Percentiles rank a stretch among this genome's conserved stretches.
These are phyloP conservation scores for Virgularia gustaviana DNA, from an alignment of 92 coral and sea anemone genomes.

Conservation along the genomic window DNA sequence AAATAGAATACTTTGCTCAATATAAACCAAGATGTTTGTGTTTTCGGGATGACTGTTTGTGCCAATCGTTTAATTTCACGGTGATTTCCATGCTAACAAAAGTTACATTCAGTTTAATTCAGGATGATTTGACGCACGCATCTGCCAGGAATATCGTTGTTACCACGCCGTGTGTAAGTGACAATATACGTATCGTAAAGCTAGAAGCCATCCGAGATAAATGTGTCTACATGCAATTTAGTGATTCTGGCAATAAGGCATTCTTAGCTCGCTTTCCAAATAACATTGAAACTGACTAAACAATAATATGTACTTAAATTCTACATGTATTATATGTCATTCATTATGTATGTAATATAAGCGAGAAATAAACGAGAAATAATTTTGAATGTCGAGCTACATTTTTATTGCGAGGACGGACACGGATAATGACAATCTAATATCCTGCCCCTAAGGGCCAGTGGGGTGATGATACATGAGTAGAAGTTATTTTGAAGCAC, in stretches of 20 bases:
- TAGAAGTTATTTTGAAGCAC: too few relatives aligned
- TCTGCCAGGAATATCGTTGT: constrained; percentile 4
- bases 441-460: too few relatives aligned
- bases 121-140: constrained; percentile 18
- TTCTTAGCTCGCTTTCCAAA: constrained; percentile 43
- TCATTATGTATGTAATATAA: too few relatives aligned
- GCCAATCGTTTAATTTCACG: constrained; percentile 33
- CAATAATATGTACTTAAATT: not conserved
- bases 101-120: constrained; percentile 21
- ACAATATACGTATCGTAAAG: constrained; percentile 1
- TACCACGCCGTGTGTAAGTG: not conserved
- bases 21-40: constrained; percentile 18
- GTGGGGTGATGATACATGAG: too few relatives aligned
- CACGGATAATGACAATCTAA: too few relatives aligned
- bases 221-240: constrained; percentile 45
- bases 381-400: too few relatives aligned
- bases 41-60: constrained; percentile 28
- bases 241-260: constrained; percentile 23
- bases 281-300: constrained; percentile 35
- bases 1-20: constrained; percentile 46
- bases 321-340: too few relatives aligned
- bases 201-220: constrained; percentile 47
- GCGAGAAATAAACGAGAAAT: too few relatives aligned
- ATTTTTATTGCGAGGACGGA: too few relatives aligned
- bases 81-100: constrained; percentile 23